Evolutionary conservation across 1,140 invertebrate species (phyloP).

Genomic region (Drosophila mauritiana): DNA sequence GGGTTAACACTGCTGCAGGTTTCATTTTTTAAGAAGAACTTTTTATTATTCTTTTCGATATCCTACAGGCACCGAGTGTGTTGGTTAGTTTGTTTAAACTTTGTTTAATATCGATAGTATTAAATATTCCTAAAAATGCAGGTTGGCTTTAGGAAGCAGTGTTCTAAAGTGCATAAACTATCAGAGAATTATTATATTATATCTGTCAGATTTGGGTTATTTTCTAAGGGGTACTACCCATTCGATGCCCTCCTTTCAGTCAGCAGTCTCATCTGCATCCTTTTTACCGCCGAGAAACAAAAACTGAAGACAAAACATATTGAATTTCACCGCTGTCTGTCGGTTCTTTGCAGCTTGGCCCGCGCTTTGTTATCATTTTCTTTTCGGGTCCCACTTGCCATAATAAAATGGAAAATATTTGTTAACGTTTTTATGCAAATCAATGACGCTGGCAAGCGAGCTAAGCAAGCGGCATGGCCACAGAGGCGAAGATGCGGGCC

Average conservation of each 20-base stretch:
- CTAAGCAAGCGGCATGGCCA: slow-evolving; percentile 22
- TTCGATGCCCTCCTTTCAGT: neutral
- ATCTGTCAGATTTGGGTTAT: too few species aligned
- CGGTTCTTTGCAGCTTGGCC: slow-evolving; percentile 15
- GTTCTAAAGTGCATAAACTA: too few species aligned
- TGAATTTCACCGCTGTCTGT: slow-evolving; percentile 61
- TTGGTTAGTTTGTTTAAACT: neutral
- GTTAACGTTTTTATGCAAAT: slow-evolving; percentile 80
- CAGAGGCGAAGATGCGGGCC: slow-evolving; percentile 1
- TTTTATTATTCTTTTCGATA: neutral
- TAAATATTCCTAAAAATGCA: neutral
- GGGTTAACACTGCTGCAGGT: neutral
- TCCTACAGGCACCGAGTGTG: neutral
- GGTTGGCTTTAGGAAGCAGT: neutral
- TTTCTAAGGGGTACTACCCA: neutral
- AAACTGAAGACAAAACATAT: slow-evolving; percentile 59
- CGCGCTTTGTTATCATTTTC: slow-evolving; percentile 46
- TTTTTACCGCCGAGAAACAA: slow-evolving; percentile 31
- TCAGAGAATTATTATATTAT: too few species aligned
- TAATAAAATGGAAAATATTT: slow-evolving; percentile 78
- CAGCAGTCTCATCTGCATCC: slow-evolving; percentile 32
- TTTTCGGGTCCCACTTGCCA: slow-evolving; percentile 31
- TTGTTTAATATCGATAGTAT: neutral
- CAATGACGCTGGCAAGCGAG: slow-evolving; percentile 44
- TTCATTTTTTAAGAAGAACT: neutral